Base-by-base conservation (phyloP, 2,113 vertebrate genomes). In the Clarias macrocephalus region DNA sequence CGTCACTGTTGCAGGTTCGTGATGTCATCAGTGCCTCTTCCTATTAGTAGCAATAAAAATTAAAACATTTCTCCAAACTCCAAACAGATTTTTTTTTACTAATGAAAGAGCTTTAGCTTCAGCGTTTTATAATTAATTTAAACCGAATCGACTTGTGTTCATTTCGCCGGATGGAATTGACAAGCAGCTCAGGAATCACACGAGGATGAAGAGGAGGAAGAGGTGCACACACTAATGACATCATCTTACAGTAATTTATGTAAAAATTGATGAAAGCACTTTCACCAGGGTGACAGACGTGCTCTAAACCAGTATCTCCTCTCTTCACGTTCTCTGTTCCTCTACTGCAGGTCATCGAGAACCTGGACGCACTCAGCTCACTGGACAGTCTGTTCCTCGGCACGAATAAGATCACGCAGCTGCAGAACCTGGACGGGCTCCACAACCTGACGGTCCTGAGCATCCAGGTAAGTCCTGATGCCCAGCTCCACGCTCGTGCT, bases 331-430 rank as follows among this genome's bases (percentile, higher is more conserved):
- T 15, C 52, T 6, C 25, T 33, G 16, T 77, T 21, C 37, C 25
- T 70, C 54, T 7, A 4, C 66, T 86, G 2, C 92, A 99, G 98
- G 96, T 94, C 7, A 98, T 99, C 77, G 98, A 99, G 85, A 99
- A 99, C 88, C 95, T 98, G 0, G 98, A 99, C 84, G 3, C 92
- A 0, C 93, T 99, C 86, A 62, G 95, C 54, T 95, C 95, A 66
- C 94, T 99, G 89, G 96, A 98, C 91, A 98, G 97, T 91, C 94
- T 99, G 93, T 99, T 98, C 92, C 94, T 99, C 90, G 98, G 98
- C 7, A 99, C 99, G 88, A 99, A 99, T 94, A 99, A 99, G 95
- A 99, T 99, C 93, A 97, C 96, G n/a, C 96, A 96, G 87, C 94
- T 99, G 56, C 98, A 99, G 95, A 99, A 99, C 91, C 82, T 99